Evolutionary conservation across 2,797 vertebrate species (phyloP).

Genomic region (Phrynocephalus forsythii): DNA sequence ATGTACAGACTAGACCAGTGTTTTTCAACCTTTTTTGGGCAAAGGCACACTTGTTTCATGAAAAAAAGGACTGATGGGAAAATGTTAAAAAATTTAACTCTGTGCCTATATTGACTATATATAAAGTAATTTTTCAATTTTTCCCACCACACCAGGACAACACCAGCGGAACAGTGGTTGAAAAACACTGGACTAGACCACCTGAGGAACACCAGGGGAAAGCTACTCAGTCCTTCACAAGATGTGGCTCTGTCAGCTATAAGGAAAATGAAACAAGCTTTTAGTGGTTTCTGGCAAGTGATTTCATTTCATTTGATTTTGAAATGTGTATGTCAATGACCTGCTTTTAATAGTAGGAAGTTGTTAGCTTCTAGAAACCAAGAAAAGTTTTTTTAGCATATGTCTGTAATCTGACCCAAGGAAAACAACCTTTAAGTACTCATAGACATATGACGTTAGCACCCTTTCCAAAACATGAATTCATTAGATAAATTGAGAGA

Average conservation of each 20-base stretch:
- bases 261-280: constrained; percentile 15
- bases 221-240: neutral
- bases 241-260: neutral
- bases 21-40: too few relatives aligned
- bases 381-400: constrained; percentile 3
- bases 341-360: neutral
- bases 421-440: neutral
- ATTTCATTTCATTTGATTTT: constrained; percentile 18
- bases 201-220: neutral
- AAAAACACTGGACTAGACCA: neutral
- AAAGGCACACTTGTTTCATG: too few relatives aligned
- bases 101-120: too few relatives aligned
- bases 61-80: too few relatives aligned
- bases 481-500: constrained; percentile 33
- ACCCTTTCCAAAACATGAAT: constrained; percentile 13
- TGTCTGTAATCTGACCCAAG: constrained; percentile 15
- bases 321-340: neutral
- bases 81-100: too few relatives aligned
- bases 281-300: neutral
- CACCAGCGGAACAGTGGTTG: too few relatives aligned
- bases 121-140: too few relatives aligned
- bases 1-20: neutral
- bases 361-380: neutral
- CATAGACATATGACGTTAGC: constrained; percentile 34
- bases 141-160: too few relatives aligned